Conservation (phyloP, 2,113 vertebrate species). For the Phalacrocorax carbo region DNA sequence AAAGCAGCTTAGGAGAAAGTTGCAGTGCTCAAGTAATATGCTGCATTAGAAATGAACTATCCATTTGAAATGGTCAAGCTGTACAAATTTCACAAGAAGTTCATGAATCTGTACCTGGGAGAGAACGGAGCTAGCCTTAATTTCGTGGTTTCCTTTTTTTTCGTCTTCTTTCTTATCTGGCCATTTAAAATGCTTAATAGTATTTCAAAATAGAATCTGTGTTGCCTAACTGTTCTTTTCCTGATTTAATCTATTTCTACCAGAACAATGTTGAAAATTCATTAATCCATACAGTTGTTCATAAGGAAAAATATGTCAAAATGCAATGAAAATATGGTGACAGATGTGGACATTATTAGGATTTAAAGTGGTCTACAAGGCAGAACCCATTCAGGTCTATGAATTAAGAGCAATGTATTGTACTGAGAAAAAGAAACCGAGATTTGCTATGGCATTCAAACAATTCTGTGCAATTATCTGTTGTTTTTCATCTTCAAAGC, state of each 20-base stretch:
- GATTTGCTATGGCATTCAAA: background rate
- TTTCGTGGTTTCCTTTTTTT: background rate
- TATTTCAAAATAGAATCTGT: background rate
- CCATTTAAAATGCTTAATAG: background rate
- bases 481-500: conserved; percentile 42
- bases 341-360: conserved; percentile 47
- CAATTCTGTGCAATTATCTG: conserved; percentile 10
- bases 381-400: conserved; percentile 42
- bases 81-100: background rate
- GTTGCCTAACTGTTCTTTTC: background rate
- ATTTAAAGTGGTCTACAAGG: conserved; percentile 40
- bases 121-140: background rate
- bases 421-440: conserved; percentile 6
- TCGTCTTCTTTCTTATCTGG: background rate
- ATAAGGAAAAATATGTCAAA: background rate
- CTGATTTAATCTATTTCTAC: background rate
- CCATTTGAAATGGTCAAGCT: background rate
- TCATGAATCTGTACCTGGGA: background rate
- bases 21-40: background rate
- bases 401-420: background rate
- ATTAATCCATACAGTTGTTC: background rate
- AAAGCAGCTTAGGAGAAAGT: background rate
- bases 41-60: background rate
- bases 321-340: conserved; percentile 48
- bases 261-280: background rate